Conservation (phyloP, 2,888 invertebrate species). For the Drosophila fulvimacula region DNA sequence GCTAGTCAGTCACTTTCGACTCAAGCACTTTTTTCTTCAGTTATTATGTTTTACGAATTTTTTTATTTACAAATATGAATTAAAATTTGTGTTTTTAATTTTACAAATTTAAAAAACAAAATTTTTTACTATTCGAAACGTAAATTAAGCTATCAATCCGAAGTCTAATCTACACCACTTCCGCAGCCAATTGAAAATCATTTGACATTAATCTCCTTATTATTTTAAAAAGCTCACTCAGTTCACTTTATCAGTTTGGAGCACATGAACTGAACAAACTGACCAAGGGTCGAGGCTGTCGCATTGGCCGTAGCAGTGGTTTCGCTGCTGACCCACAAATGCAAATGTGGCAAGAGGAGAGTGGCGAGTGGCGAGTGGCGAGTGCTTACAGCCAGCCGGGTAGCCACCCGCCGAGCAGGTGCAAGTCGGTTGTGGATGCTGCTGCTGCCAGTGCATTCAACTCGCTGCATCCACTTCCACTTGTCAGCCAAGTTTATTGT, state of each 20-base stretch:
- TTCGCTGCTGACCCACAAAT: conserved; percentile 38
- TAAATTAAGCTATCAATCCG: too few relatives aligned
- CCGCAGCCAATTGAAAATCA: too few relatives aligned
- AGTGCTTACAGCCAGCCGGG: not conserved
- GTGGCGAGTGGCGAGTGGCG: not conserved
- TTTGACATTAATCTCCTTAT: too few relatives aligned
- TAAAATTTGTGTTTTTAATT: too few relatives aligned
- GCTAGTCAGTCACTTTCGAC: too few relatives aligned
- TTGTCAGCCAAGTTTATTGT: conserved; percentile 70
- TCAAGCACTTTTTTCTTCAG: too few relatives aligned
- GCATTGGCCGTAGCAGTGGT: not conserved
- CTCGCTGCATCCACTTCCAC: conserved; percentile 54
- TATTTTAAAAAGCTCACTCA: too few relatives aligned
- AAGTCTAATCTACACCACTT: too few relatives aligned
- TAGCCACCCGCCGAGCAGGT: conserved; percentile 33
- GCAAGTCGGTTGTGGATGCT: conserved; percentile 12
- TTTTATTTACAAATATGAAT: too few relatives aligned
- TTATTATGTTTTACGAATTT: too few relatives aligned
- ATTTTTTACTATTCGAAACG: too few relatives aligned
- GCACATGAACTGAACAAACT: not conserved
- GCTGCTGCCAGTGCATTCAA: conserved; percentile 52
- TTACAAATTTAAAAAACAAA: too few relatives aligned
- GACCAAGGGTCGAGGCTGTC: conserved; percentile 7
- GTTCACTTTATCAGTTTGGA: not conserved
- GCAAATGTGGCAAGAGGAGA: conserved; percentile 5